Percentiles rank a stretch among this genome's conserved stretches.
Evolutionary conservation across 1,140 invertebrate species (phyloP).

Genomic region (Microplitis mediator): DNA sequence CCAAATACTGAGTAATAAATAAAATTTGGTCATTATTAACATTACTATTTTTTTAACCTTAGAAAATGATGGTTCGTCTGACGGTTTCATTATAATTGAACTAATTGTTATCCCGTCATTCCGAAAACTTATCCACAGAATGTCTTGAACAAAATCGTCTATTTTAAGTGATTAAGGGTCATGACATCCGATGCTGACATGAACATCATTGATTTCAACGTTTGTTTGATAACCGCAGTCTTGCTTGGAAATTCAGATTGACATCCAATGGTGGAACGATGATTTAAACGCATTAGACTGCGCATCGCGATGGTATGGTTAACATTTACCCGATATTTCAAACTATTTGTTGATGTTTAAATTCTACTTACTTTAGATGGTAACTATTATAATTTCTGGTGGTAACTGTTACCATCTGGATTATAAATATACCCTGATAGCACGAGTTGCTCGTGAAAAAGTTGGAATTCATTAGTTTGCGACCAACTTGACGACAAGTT

Average conservation of each 20-base stretch:
- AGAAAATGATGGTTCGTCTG: neutral
- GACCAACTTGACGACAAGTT: too few relatives aligned
- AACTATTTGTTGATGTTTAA: neutral
- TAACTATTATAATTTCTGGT: too few relatives aligned
- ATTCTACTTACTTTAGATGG: too few relatives aligned
- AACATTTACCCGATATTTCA: neutral
- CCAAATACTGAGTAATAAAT: too few relatives aligned
- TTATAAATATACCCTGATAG: too few relatives aligned
- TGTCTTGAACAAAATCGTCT: neutral
- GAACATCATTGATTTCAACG: neutral
- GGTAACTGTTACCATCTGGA: too few relatives aligned
- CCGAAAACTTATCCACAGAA: neutral
- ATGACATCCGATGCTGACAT: conserved; percentile 2
- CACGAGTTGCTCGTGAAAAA: too few relatives aligned
- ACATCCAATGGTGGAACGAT: neutral
- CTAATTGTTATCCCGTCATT: neutral
- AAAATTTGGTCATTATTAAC: neutral
- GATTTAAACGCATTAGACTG: neutral
- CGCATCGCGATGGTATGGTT: neutral
- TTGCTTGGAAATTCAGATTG: neutral
- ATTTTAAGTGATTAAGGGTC: neutral
- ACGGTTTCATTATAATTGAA: neutral
- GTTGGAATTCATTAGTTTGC: too few relatives aligned
- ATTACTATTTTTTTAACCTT: neutral
- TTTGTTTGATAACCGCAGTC: neutral